Base-by-base conservation (phyloP, 2,888 invertebrate species). In the Uropetala carovei region DNA sequence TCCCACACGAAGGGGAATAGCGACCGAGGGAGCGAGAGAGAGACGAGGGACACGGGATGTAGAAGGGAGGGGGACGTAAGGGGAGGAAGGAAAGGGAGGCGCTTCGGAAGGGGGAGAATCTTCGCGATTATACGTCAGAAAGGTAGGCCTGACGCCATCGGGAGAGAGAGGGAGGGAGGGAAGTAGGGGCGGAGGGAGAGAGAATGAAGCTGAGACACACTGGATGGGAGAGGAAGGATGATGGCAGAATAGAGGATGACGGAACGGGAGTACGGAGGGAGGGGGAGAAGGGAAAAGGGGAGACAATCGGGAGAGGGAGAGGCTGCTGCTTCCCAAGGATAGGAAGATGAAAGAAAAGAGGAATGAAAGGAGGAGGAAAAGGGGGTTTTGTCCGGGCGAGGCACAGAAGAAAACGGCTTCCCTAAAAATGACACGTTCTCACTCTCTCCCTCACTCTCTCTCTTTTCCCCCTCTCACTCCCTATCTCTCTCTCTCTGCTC, bases 51-150 rank as follows among this genome's bases (percentile, higher is more conserved):
- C 18, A 64, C 64, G 64, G 64, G 64, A 64, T 16, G n/a, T 18
- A 11, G n/a, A 64, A 18, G 7, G 64, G 64, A n/a, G 64, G n/a
- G 82, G 43, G 30, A 30, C 27, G 82, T 22, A 30, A 2, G 82
- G 82, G 82, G 82, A 64, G 64, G 16, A 18, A 64, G n/a, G 56
- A 57, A 56, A 18, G 83, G 30, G 60, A 30, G 86, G 58, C 57
- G 30, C 58, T 58, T 10, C 11, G 60, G 30, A n/a, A n/a, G 64
- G 68, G 60, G 59, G 89, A 59, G 3, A 43, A 43, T 43, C 89
- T 58, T 43, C 64, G 43, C 89, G 89, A 43, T 89, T 18, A 89
- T 89, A 89, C 89, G 89, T 89, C 60, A 89, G 89, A 89, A 89
- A 89, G 89, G 89, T 89, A 64, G 64, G n/a, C 10, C 22, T 64